phyloP scores from a whole-genome alignment of 1,140 invertebrate species.

The Macrosteles quadrilineatus region DNA sequence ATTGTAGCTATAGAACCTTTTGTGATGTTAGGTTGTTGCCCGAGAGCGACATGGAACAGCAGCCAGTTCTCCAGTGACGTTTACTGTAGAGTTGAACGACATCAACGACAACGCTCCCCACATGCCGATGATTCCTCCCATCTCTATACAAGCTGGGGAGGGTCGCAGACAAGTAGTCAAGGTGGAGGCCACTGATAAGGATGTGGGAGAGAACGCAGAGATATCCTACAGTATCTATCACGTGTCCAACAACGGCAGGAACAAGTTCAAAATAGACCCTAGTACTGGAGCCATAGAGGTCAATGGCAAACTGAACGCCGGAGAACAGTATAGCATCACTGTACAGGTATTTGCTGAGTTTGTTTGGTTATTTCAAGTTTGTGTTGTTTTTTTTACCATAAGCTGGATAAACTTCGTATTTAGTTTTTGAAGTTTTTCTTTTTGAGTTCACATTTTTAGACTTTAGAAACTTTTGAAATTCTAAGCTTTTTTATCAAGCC shows the following conservation, averaged over 20 bases:
- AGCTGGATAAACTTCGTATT: too few species aligned
- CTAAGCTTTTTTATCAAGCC: too few species aligned
- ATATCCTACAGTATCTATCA: constrained; percentile 84
- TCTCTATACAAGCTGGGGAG: constrained; percentile 79
- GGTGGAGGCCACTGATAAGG: constrained; percentile 80
- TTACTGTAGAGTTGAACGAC: constrained; percentile 76
- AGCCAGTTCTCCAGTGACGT: constrained; percentile 75
- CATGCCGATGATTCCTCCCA: constrained; percentile 71
- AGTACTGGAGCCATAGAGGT: constrained; percentile 68
- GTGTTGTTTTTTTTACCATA: too few species aligned
- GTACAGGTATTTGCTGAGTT: too few species aligned
- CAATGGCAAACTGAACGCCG: constrained; percentile 69
- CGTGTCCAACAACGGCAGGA: constrained; percentile 84
- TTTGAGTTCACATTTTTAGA: too few species aligned
- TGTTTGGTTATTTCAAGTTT: too few species aligned
- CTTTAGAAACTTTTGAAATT: too few species aligned
- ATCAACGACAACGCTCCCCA: constrained; percentile 84
- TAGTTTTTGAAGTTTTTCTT: too few species aligned
- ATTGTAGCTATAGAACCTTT: too few species aligned
- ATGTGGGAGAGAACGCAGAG: constrained; percentile 79
- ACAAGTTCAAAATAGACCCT: constrained; percentile 84
- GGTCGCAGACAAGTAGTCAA: constrained; percentile 72
- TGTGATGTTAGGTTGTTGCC: constrained; percentile 61
- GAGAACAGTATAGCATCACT: constrained; percentile 86
- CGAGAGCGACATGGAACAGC: constrained; percentile 75